A percentile compares a stretch with the other conserved stretches of the same genome.
Evolutionary conservation across 2,888 invertebrate genomes (phyloP).

Genomic region (Petrolisthes manimaculis): DNA sequence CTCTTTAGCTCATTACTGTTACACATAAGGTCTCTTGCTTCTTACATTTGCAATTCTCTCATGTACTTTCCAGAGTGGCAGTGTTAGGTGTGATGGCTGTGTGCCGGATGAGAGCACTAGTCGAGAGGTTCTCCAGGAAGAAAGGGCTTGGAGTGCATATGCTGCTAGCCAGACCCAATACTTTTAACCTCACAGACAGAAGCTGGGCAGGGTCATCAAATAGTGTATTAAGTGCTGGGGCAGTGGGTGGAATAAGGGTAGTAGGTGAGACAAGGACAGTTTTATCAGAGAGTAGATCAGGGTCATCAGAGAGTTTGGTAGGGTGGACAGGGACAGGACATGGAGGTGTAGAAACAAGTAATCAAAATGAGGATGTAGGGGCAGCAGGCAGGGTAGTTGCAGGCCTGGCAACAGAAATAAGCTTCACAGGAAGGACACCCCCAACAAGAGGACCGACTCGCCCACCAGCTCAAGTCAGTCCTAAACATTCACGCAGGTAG

Average conservation of each 20-base stretch:
- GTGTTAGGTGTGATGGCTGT: conserved; percentile 34
- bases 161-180: neutral
- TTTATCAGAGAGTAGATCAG: neutral
- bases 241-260: neutral
- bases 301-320: neutral
- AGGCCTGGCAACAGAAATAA: neutral
- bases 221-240: conserved; percentile 16
- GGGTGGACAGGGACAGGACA: neutral
- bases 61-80: conserved; percentile 22
- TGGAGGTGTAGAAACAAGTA: neutral
- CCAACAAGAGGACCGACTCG: conserved; percentile 12
- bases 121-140: conserved; percentile 7
- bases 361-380: neutral
- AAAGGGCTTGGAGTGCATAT: conserved; percentile 9
- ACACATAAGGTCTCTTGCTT: neutral
- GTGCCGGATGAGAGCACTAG: conserved; percentile 26
- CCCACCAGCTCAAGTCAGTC: neutral
- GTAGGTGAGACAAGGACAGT: neutral
- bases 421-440: conserved; percentile 25
- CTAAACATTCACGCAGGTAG: neutral
- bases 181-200: neutral
- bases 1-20: too few species aligned
- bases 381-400: neutral
- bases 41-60: neutral
- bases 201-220: conserved; percentile 12